A percentile compares a stretch with the other conserved stretches of the same genome.
Evolutionary conservation across 2,113 vertebrate genomes (phyloP).

Genomic region (Spea multiplicata): DNA sequence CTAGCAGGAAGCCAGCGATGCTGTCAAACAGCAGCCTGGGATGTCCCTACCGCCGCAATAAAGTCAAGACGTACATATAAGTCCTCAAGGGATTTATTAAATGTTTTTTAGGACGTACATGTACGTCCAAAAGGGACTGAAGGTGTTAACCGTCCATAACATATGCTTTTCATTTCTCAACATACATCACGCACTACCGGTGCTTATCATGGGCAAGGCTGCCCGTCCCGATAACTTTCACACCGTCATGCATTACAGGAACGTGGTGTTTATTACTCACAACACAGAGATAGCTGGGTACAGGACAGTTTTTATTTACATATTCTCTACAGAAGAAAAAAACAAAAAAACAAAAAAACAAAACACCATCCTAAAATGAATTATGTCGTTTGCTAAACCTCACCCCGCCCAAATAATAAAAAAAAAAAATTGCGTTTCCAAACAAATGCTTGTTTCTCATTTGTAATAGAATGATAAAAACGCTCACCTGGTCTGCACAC

Average conservation of each 20-base stretch:
- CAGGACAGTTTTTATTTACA: slow-evolving; percentile 77
- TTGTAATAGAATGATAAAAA: slow-evolving; percentile 51
- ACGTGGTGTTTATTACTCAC: not conserved
- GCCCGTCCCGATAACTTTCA: no score
- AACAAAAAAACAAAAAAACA: slow-evolving; percentile 14
- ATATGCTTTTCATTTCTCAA: no score
- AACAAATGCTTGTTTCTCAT: not conserved
- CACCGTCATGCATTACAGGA: not conserved
- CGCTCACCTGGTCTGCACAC: slow-evolving; percentile 10
- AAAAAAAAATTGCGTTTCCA: not conserved
- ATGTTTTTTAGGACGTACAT: no score
- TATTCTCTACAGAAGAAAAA: slow-evolving; percentile 63
- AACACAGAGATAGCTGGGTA: slow-evolving; percentile 47
- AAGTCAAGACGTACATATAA: no score
- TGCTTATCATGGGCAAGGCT: no score
- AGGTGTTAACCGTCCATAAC: no score
- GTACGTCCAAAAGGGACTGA: no score
- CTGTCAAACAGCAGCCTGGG: no score
- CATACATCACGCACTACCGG: no score
- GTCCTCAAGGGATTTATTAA: no score
- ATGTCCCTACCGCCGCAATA: no score
- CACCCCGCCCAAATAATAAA: not conserved
- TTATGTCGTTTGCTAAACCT: slow-evolving; percentile 65
- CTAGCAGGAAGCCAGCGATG: no score
- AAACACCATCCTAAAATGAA: slow-evolving; percentile 60